Percentiles rank a stretch among this genome's conserved stretches.
These are phyloP conservation scores for Drosophila jambulina DNA, from an alignment of 1,140 invertebrate species.

Conservation along the genomic window DNA sequence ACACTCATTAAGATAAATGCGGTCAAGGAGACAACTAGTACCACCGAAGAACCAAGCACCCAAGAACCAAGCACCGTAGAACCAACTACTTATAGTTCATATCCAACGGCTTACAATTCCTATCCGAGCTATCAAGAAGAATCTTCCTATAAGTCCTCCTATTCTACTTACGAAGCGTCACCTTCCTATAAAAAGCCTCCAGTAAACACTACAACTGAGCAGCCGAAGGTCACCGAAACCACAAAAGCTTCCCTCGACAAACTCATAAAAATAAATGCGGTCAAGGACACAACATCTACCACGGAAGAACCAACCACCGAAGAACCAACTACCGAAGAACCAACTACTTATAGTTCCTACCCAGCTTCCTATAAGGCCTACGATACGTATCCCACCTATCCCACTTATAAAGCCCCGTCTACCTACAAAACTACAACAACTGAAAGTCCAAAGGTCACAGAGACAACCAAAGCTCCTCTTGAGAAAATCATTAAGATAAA, in stretches of 20 bases:
- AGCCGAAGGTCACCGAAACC: not conserved
- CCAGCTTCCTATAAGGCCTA: not conserved
- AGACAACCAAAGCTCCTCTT: not conserved
- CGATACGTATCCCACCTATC: not conserved
- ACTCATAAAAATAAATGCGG: conserved; percentile 14
- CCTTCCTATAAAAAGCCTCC: not conserved
- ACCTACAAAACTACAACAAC: conserved; percentile 1
- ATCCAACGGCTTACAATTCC: not conserved
- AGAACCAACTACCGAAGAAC: not conserved
- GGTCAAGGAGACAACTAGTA: not conserved
- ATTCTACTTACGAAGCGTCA: not conserved
- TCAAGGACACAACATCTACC: not conserved
- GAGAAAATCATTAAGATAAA: conserved; percentile 14
- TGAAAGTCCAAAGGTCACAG: not conserved
- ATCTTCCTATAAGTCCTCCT: not conserved
- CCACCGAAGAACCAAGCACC: not conserved
- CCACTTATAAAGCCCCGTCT: not conserved
- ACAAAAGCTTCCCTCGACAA: not conserved
- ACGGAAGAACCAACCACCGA: not conserved
- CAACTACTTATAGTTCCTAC: not conserved
- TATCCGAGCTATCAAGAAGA: not conserved
- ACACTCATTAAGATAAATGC: conserved; percentile 14
- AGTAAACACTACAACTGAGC: not conserved
- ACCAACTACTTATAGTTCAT: not conserved
- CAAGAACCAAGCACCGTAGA: not conserved